A percentile compares a stretch with the other conserved stretches of the same genome.
phyloP scores from a whole-genome alignment of 2,797 vertebrate species.

The Emydoidea blandingii region DNA sequence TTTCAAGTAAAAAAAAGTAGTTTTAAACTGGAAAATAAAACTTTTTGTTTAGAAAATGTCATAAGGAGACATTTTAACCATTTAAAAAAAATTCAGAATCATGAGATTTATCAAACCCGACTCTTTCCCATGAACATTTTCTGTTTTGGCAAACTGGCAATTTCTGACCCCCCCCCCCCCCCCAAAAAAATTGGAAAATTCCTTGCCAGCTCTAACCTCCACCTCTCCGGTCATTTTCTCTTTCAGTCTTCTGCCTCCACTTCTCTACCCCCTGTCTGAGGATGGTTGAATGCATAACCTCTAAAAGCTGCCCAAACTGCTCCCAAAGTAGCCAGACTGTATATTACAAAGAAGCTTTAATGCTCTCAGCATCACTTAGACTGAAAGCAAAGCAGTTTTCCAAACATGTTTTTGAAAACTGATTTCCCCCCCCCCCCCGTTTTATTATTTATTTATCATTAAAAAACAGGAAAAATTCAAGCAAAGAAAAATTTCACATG shows the following conservation, averaged over 20 bases:
- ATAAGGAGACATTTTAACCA: not conserved
- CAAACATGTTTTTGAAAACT: slow-evolving; percentile 14
- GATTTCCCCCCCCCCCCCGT: no score
- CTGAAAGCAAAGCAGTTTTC: not conserved
- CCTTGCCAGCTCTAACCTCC: not conserved
- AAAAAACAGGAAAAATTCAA: not conserved
- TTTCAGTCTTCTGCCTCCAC: not conserved
- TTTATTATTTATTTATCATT: not conserved
- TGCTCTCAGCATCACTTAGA: not conserved
- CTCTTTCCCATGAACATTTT: not conserved
- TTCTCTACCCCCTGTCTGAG: not conserved
- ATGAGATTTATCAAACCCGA: not conserved
- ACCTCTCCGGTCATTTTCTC: not conserved
- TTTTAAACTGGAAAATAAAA: no score
- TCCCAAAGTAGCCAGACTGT: slow-evolving; percentile 9
- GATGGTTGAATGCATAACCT: not conserved
- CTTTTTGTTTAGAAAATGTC: not conserved
- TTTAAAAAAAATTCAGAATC: not conserved
- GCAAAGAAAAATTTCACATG: not conserved
- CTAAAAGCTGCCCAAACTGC: slow-evolving; percentile 22
- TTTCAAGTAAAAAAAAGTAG: no score
- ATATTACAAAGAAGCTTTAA: slow-evolving; percentile 2
- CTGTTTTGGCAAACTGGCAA: not conserved
- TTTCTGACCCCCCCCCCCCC: not conserved
- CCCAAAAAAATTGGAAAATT: not conserved